These are phyloP conservation scores for Excalfactoria chinensis DNA, from an alignment of 2,113 vertebrate genomes.

Conservation along the genomic window DNA sequence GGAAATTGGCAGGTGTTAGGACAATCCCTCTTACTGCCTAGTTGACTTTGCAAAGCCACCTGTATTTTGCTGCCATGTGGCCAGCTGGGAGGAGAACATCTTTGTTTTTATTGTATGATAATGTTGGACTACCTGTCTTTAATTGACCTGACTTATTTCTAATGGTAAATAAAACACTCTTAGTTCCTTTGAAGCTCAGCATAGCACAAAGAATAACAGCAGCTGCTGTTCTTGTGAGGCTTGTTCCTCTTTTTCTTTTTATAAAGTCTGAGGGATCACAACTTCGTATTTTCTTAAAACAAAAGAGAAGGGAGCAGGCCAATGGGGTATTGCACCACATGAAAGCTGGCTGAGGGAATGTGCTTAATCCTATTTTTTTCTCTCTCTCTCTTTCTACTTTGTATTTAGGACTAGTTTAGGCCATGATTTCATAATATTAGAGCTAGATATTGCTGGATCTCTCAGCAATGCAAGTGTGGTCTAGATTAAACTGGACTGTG, in stretches of 20 bases:
- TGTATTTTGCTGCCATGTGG: neutral
- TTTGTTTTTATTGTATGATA: neutral
- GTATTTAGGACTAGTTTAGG: neutral
- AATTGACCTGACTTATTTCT: neutral
- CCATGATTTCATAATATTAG: neutral
- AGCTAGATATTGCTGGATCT: neutral
- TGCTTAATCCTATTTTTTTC: neutral
- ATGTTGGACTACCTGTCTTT: neutral
- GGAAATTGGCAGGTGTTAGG: neutral
- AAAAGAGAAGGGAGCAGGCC: neutral
- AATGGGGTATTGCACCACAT: no score
- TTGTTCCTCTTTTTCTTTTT: neutral
- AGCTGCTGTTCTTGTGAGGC: neutral
- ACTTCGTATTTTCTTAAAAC: neutral
- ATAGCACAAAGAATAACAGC: rapidly evolving
- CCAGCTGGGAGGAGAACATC: neutral
- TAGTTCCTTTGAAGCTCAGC: neutral
- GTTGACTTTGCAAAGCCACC: constrained; percentile 41
- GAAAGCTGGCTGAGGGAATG: neutral
- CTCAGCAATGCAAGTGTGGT: neutral
- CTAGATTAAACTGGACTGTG: neutral
- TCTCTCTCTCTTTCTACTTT: rapidly evolving
- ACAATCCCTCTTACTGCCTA: neutral
- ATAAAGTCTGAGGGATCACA: neutral
- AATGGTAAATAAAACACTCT: neutral